Conservation (phyloP, 2,888 invertebrate species). For the Piscicola geometra region DNA sequence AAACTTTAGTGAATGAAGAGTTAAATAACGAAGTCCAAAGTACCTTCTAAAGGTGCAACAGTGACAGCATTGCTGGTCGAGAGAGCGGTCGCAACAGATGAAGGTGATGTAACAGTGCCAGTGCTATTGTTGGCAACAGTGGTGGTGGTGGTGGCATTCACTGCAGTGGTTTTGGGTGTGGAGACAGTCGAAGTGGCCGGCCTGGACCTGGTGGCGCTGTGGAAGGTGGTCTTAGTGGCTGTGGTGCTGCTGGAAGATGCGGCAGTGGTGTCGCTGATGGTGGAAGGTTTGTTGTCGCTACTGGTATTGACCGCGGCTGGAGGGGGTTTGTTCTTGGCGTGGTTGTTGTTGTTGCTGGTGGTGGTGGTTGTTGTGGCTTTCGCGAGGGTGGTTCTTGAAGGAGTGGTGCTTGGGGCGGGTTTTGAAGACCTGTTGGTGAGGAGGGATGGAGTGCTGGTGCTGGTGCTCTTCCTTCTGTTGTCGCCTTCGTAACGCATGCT, state of each 20-base stretch:
- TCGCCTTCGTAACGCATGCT: neutral
- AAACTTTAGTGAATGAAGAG: no score
- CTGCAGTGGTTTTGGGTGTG: no score
- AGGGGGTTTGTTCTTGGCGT: neutral
- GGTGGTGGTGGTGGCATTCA: neutral
- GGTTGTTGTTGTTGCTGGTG: neutral
- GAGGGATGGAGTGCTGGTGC: neutral
- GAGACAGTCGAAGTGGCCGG: no score
- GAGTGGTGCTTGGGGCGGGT: neutral
- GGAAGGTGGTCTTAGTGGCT: neutral
- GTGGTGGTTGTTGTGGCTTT: conserved; percentile 5
- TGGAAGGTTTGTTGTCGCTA: neutral
- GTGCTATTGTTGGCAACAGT: neutral
- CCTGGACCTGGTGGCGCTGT: neutral
- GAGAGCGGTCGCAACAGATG: neutral
- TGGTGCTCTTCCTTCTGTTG: neutral
- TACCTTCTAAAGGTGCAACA: no score
- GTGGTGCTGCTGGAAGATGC: neutral
- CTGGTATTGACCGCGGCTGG: no score
- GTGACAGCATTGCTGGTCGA: neutral
- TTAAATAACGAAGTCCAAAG: no score
- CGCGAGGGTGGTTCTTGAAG: neutral
- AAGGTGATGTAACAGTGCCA: neutral
- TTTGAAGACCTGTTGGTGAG: no score
- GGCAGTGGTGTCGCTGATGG: neutral